A percentile compares a stretch with the other conserved stretches of the same genome.
phyloP scores from a whole-genome alignment of 1,140 invertebrate genomes.

The Colletes gigas region DNA sequence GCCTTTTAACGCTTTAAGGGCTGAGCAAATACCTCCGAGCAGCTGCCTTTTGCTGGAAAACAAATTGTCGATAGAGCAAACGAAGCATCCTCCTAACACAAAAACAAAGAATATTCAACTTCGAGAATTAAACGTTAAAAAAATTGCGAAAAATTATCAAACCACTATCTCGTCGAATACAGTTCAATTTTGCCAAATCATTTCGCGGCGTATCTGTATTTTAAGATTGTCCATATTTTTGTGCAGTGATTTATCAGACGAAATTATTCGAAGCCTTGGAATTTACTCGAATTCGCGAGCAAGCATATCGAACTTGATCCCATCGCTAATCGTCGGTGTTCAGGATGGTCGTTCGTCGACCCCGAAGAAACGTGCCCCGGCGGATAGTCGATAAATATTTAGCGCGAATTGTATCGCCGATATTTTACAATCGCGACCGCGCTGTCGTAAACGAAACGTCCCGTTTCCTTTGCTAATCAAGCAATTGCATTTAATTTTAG shows the following conservation, averaged over 20 bases:
- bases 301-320: too few species aligned
- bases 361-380: conserved; percentile 16
- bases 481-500: background rate
- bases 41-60: conserved; percentile 9
- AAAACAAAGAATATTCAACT: background rate
- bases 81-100: background rate
- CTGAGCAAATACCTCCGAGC: conserved; percentile 10
- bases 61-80: conserved; percentile 3
- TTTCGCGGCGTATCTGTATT: too few species aligned
- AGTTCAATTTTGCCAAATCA: too few species aligned
- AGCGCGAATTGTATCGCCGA: conserved; percentile 18
- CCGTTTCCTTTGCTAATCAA: background rate
- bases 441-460: background rate
- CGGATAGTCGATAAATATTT: conserved; percentile 31
- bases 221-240: too few species aligned
- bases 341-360: conserved; percentile 33
- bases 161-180: too few species aligned
- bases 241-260: too few species aligned
- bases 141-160: too few species aligned
- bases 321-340: background rate
- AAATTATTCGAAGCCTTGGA: background rate
- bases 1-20: conserved; percentile 20
- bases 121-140: background rate
- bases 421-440: conserved; percentile 19
- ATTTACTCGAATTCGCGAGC: background rate